These are phyloP conservation scores for Podabrus alpinus DNA, from an alignment of 2,888 invertebrate genomes.

Conservation along the genomic window DNA sequence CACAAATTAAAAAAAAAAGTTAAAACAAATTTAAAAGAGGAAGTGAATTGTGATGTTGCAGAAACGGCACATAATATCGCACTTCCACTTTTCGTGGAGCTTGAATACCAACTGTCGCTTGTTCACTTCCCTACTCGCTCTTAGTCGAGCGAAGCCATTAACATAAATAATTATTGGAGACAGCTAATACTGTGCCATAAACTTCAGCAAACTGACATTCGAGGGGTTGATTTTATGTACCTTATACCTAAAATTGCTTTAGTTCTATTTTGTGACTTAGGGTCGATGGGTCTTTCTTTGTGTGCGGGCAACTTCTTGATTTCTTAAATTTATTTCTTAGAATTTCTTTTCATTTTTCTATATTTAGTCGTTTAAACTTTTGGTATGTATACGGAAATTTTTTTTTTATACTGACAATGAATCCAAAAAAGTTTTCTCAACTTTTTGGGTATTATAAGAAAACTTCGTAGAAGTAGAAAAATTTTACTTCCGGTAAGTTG, in stretches of 20 bases:
- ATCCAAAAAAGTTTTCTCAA: background rate
- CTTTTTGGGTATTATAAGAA: no score
- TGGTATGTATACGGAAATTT: no score
- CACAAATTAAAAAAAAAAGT: constrained; percentile 3
- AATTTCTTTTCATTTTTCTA: background rate
- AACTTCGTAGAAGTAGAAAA: background rate
- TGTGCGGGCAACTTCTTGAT: background rate
- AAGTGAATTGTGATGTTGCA: constrained; percentile 21
- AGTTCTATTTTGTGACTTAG: constrained; percentile 15
- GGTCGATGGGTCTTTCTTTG: constrained; percentile 6
- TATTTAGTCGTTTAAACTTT: no score
- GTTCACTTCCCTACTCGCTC: constrained; percentile 45
- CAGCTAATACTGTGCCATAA: constrained; percentile 61
- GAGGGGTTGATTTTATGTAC: constrained; percentile 29
- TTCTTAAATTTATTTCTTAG: background rate
- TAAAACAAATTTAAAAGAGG: constrained; percentile 12
- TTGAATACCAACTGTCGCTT: constrained; percentile 53
- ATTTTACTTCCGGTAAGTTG: background rate
- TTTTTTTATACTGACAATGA: background rate
- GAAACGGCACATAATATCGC: constrained; percentile 16
- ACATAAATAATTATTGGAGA: constrained; percentile 66
- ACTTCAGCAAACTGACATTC: constrained; percentile 48
- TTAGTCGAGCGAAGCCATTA: constrained; percentile 53
- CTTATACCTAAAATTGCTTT: constrained; percentile 16
- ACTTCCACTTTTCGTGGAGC: constrained; percentile 51